Percentiles rank a stretch among this genome's conserved stretches.
These are phyloP conservation scores for Calliopum simillimum DNA, from an alignment of 2,888 invertebrate genomes.

Conservation along the genomic window DNA sequence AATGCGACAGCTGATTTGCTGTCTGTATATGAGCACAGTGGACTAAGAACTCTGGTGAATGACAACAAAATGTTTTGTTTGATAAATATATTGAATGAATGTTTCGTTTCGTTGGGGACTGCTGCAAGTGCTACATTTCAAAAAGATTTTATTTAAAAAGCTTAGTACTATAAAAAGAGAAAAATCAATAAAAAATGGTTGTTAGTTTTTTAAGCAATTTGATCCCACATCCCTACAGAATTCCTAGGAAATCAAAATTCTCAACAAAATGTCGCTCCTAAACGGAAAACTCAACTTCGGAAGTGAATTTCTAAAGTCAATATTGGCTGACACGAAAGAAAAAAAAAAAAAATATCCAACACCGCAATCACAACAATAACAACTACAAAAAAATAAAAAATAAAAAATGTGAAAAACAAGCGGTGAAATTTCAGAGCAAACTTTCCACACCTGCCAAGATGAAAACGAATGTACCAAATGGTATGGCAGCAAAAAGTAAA, in stretches of 20 bases:
- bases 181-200: too few relatives aligned
- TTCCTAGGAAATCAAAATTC: constrained; percentile 19
- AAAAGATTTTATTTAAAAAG: too few relatives aligned
- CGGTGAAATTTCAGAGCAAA: not conserved
- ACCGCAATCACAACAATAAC: constrained; percentile 4
- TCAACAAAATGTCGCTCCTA: constrained; percentile 12
- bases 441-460: constrained; percentile 30
- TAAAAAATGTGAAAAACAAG: not conserved
- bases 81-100: too few relatives aligned
- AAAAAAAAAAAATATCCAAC: not conserved
- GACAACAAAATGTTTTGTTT: too few relatives aligned
- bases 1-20: too few relatives aligned
- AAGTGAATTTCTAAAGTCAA: constrained; percentile 41
- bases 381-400: constrained; percentile 12
- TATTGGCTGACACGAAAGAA: constrained; percentile 27
- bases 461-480: constrained; percentile 9
- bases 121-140: too few relatives aligned
- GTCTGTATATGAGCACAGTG: too few relatives aligned
- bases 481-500: constrained; percentile 1
- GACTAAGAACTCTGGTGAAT: too few relatives aligned
- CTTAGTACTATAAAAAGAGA: too few relatives aligned
- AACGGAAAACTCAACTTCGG: constrained; percentile 25
- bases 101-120: too few relatives aligned
- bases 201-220: too few relatives aligned
- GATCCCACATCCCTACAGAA: too few relatives aligned